Base-by-base conservation (phyloP, 2,113 vertebrate genomes). In the Amazona vittata region DNA sequence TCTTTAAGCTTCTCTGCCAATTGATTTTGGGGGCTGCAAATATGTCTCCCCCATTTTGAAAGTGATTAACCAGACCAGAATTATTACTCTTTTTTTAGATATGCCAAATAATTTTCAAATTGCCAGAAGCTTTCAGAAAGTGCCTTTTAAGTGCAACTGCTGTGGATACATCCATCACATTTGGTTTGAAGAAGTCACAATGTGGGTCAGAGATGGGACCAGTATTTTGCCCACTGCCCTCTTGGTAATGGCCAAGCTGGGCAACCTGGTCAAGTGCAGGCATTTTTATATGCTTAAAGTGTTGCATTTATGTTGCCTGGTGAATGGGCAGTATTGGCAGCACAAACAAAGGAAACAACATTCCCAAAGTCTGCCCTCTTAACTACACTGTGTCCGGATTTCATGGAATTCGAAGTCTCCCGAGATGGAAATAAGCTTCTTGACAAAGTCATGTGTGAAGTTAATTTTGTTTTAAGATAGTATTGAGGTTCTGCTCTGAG, bases 371-470 rank as follows among this genome's bases (percentile, higher is more conserved):
- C 47, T 80, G 76, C 60, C 44, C 43, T 83, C 37, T 49, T 86
- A 69, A 85, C 62, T 83, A 37, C 41, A 15, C 33, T 76, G 14
- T 20, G 76, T 47, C 50, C 17, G 74, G 20, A 47, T 68, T 89
- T 96, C 59, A 83, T 74, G 65, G 90, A 94, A 86, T 96, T 78
- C 44, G 29, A 93, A 73, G 25, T 85, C 73, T 90, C 53, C 63
- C 60, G 60, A 87, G 83, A 76, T 84, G 75, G 91, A 96, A 94
- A 83, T 89, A 90, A 86, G 49, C 91, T 75, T 86, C 95, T 94
- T 73, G 86, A 93, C 95, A 97, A 97, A 97, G 94, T 97, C 94
- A 97, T 97, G 92, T 92, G 86, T 96, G 91, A 96, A 91, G 96
- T 95, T 96, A 96, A 97, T 91, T 97, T 97, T 96, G 80, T 70